These are phyloP conservation scores for Trichosurus vulpecula DNA, from an alignment of 2,797 vertebrate genomes.

Conservation along the genomic window DNA sequence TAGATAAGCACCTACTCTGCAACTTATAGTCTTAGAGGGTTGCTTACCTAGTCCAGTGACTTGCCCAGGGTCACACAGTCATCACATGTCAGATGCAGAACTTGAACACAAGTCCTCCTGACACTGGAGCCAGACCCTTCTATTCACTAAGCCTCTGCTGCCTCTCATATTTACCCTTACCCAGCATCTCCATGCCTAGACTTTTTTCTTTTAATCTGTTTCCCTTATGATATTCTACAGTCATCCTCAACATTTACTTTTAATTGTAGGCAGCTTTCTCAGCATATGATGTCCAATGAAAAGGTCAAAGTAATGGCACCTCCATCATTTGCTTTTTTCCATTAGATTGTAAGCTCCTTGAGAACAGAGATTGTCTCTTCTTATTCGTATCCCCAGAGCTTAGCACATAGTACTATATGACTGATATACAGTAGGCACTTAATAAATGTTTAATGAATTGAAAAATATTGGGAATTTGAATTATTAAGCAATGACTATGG, in stretches of 20 bases:
- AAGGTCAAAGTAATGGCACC: background rate
- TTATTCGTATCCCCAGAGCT: background rate
- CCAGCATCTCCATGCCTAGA: background rate
- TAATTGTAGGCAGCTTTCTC: background rate
- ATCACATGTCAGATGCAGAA: background rate
- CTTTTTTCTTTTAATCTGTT: background rate
- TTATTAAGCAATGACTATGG: background rate
- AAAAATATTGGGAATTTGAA: background rate
- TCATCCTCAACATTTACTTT: background rate
- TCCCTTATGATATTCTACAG: background rate
- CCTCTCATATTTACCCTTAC: background rate
- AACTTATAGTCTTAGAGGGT: background rate
- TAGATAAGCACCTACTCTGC: background rate
- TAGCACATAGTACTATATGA: background rate
- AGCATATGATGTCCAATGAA: background rate
- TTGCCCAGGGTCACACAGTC: background rate
- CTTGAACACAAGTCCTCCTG: background rate
- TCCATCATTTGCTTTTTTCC: background rate
- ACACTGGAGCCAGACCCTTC: background rate
- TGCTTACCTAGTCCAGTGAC: background rate
- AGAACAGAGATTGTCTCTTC: background rate
- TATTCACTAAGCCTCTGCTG: background rate
- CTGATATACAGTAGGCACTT: background rate
- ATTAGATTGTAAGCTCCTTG: background rate
- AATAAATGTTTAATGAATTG: background rate